phyloP scores from a whole-genome alignment of 2,888 invertebrate genomes.

The Zaprionus lineosus region DNA sequence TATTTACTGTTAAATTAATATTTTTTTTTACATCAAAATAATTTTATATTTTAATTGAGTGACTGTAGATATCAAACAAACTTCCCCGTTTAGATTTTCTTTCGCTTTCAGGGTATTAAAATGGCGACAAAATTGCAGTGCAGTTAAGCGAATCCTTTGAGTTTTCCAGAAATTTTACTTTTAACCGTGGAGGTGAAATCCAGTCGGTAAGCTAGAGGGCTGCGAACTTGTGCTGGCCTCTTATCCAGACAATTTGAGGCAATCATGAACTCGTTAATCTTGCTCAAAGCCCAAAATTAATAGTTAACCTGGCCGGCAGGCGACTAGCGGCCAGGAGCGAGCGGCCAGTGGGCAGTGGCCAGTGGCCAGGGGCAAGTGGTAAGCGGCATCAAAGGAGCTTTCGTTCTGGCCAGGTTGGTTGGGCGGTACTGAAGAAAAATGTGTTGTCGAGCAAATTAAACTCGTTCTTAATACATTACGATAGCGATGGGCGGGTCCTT shows the following conservation, averaged over 20 bases:
- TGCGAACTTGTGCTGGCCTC: background rate
- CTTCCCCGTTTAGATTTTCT: too few species aligned
- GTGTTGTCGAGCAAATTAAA: constrained; percentile 75
- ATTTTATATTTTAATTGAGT: too few species aligned
- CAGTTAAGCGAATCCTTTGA: constrained; percentile 42
- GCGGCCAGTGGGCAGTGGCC: too few species aligned
- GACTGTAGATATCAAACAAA: too few species aligned
- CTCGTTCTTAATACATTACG: constrained; percentile 77
- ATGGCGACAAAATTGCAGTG: constrained; percentile 61
- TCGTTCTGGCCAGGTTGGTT: constrained; percentile 38
- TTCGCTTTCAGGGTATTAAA: too few species aligned
- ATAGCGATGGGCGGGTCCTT: constrained; percentile 30
- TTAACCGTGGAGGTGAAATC: constrained; percentile 31
- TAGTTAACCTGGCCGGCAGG: constrained; percentile 74
- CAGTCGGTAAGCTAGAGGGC: background rate
- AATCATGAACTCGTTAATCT: constrained; percentile 81
- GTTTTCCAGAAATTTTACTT: constrained; percentile 60
- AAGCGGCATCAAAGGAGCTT: too few species aligned
- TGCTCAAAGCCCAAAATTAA: constrained; percentile 79
- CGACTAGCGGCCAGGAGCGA: background rate
- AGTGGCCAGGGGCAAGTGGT: too few species aligned
- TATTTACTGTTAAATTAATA: too few species aligned
- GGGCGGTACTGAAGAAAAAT: constrained; percentile 62
- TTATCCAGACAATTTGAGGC: constrained; percentile 73
- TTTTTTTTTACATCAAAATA: too few species aligned